Evolutionary conservation across 1,140 invertebrate genomes (phyloP).

Genomic region (Pantala flavescens): DNA sequence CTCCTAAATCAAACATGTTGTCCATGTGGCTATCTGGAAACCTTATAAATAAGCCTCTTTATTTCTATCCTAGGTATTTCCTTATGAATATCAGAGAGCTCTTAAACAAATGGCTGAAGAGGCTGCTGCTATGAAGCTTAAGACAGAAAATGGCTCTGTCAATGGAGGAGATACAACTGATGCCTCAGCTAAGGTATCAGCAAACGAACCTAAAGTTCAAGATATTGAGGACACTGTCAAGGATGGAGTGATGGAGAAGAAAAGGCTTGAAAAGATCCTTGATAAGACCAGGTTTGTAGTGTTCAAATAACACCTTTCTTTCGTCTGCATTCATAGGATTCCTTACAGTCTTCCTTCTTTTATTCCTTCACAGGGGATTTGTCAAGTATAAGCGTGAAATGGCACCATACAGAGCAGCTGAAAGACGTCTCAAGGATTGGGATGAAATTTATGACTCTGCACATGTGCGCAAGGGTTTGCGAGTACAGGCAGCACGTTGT

Average conservation of each 20-base stretch:
- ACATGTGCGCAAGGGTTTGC: slow-evolving; percentile 75
- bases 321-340: no score
- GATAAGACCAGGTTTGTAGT: slow-evolving; percentile 70
- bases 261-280: slow-evolving; percentile 65
- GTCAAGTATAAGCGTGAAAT: slow-evolving; percentile 90
- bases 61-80: slow-evolving; percentile 57
- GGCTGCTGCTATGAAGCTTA: slow-evolving; percentile 31
- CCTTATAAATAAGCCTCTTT: not conserved
- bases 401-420: slow-evolving; percentile 68
- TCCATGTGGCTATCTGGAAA: no score
- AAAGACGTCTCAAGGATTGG: slow-evolving; percentile 85
- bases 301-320: not conserved
- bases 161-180: slow-evolving; percentile 28
- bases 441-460: slow-evolving; percentile 89
- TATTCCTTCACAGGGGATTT: slow-evolving; percentile 64
- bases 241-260: slow-evolving; percentile 62
- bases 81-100: slow-evolving; percentile 90
- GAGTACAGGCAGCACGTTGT: slow-evolving; percentile 88
- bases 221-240: slow-evolving; percentile 84
- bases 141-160: slow-evolving; percentile 38
- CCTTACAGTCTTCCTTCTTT: no score
- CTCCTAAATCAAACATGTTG: no score
- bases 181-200: slow-evolving; percentile 30
- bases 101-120: slow-evolving; percentile 62
- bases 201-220: slow-evolving; percentile 41